A percentile compares a stretch with the other conserved stretches of the same genome.
These are phyloP conservation scores for Germaria angustata DNA, from an alignment of 2,888 invertebrate genomes.

Conservation along the genomic window DNA sequence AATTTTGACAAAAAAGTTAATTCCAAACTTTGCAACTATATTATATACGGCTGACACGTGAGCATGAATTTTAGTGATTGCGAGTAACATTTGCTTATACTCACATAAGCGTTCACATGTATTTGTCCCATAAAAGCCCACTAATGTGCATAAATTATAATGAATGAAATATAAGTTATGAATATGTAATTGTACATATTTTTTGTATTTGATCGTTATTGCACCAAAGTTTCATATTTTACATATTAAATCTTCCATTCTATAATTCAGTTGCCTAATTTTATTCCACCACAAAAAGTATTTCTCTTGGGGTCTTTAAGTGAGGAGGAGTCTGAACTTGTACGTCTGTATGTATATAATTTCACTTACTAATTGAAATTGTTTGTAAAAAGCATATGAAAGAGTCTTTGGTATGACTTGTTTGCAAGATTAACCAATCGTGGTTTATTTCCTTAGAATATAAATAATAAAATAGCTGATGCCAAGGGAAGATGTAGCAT, in stretches of 20 bases:
- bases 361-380: not conserved
- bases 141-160: no score
- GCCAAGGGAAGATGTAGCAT: not conserved
- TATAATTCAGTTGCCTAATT: slow-evolving; percentile 1
- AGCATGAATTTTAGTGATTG: no score
- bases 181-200: no score
- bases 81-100: no score
- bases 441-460: not conserved
- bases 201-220: no score
- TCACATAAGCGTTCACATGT: no score
- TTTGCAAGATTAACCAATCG: slow-evolving; percentile 9
- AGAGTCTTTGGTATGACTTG: not conserved
- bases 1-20: no score
- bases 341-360: not conserved
- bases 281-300: not conserved
- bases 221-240: not conserved
- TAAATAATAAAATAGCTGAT: not conserved
- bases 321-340: no score
- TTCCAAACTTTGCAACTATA: no score
- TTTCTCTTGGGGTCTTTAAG: slow-evolving; percentile 14
- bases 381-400: not conserved
- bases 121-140: no score
- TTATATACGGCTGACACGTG: no score
- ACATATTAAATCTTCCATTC: not conserved
- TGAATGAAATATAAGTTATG: no score